phyloP scores from a whole-genome alignment of 2,113 vertebrate species.

The Hydrolagus affinis region DNA sequence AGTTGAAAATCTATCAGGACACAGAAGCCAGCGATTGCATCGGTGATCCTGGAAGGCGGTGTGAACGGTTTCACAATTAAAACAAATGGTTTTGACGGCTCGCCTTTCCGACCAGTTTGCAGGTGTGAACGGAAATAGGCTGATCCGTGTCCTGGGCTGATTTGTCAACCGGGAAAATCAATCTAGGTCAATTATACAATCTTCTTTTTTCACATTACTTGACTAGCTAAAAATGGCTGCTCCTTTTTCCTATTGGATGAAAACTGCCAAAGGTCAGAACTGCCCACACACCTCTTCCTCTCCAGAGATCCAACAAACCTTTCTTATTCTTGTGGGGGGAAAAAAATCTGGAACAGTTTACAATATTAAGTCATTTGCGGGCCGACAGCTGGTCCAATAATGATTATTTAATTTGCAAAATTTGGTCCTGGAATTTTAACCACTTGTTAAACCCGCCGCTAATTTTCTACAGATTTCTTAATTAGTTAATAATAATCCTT shows the following conservation, averaged over 20 bases:
- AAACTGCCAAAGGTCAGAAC: background rate
- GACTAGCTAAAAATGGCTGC: background rate
- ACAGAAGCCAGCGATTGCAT: background rate
- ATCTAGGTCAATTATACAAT: conserved; percentile 7
- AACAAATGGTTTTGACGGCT: background rate
- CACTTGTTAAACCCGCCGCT: background rate
- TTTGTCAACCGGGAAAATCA: background rate
- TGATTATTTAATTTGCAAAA: background rate
- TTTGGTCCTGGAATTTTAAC: background rate
- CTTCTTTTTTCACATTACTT: background rate
- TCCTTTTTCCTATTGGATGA: background rate
- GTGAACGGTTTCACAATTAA: background rate
- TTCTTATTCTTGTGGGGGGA: too few relatives aligned
- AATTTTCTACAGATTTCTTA: too few relatives aligned
- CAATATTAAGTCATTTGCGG: too few relatives aligned
- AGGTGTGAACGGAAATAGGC: background rate
- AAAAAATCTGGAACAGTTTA: too few relatives aligned
- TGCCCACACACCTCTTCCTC: background rate
- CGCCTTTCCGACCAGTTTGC: background rate
- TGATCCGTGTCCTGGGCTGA: conserved; percentile 3
- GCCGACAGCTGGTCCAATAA: background rate
- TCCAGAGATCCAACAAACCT: too few relatives aligned
- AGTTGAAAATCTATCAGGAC: background rate
- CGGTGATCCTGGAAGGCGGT: background rate
- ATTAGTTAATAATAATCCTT: too few relatives aligned